A percentile compares a stretch with the other conserved stretches of the same genome.
Conservation (phyloP, 2,797 vertebrate genomes). For the Parambassis ranga region DNA sequence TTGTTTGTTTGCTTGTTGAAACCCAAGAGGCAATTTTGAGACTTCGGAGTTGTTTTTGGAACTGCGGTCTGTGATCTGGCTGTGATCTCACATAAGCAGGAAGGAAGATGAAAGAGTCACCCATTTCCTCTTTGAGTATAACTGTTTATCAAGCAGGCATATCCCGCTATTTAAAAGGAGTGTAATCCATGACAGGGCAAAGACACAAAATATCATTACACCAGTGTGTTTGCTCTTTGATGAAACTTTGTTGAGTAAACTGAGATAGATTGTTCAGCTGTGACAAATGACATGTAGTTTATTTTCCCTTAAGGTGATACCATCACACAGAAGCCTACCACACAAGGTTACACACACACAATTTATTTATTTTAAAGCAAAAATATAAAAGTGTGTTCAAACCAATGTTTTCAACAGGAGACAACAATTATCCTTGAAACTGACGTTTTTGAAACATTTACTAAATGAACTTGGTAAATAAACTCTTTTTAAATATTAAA, state of each 20-base stretch:
- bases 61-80: not conserved
- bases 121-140: conserved; percentile 32
- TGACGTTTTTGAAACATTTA: not conserved
- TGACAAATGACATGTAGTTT: too few species aligned
- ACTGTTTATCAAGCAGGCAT: not conserved
- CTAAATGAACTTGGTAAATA: not conserved
- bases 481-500: not conserved
- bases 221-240: not conserved
- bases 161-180: not conserved
- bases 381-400: not conserved
- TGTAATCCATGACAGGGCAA: not conserved
- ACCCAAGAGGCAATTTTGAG: not conserved
- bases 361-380: conserved; percentile 21
- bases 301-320: too few species aligned
- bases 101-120: conserved; percentile 18
- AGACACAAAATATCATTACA: not conserved
- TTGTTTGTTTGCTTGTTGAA: not conserved
- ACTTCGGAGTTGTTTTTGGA: not conserved
- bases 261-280: too few species aligned
- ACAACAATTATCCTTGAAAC: not conserved
- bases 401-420: not conserved
- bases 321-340: not conserved
- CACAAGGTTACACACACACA: not conserved
- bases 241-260: not conserved
- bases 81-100: conserved; percentile 41